These are phyloP conservation scores for Tamandua tetradactyla DNA, from an alignment of 2,797 vertebrate species.

Conservation along the genomic window DNA sequence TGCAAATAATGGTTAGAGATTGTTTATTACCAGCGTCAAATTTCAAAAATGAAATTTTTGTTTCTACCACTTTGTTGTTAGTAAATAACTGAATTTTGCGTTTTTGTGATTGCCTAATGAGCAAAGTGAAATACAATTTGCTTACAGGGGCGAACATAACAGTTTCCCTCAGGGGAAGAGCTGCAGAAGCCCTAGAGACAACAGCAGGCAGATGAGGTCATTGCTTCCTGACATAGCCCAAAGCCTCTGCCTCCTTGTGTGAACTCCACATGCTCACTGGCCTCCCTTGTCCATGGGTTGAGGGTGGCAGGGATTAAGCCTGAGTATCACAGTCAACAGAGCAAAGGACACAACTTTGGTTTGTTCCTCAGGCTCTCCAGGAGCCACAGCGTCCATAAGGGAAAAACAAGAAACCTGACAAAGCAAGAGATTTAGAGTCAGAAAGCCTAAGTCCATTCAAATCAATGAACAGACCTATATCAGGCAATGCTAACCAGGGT, in stretches of 20 bases:
- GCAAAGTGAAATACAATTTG: not conserved
- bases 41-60: not conserved
- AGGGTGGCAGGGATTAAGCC: not conserved
- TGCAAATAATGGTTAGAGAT: no score
- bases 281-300: not conserved
- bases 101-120: not conserved
- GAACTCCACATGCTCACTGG: not conserved
- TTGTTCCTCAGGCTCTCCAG: not conserved
- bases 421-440: not conserved
- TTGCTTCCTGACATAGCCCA: not conserved
- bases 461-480: not conserved
- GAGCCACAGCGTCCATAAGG: not conserved
- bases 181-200: not conserved
- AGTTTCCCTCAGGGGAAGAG: not conserved
- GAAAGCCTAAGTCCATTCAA: not conserved
- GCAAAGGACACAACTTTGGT: not conserved
- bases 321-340: not conserved
- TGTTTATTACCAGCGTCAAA: not conserved
- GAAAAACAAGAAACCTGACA: not conserved
- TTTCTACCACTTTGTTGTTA: not conserved
- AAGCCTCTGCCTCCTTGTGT: not conserved
- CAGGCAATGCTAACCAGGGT: accelerated
- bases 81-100: not conserved
- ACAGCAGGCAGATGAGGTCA: constrained; percentile 18
- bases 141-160: no score